These are phyloP conservation scores for Andrena marginata DNA, from an alignment of 2,888 invertebrate species.

Conservation along the genomic window DNA sequence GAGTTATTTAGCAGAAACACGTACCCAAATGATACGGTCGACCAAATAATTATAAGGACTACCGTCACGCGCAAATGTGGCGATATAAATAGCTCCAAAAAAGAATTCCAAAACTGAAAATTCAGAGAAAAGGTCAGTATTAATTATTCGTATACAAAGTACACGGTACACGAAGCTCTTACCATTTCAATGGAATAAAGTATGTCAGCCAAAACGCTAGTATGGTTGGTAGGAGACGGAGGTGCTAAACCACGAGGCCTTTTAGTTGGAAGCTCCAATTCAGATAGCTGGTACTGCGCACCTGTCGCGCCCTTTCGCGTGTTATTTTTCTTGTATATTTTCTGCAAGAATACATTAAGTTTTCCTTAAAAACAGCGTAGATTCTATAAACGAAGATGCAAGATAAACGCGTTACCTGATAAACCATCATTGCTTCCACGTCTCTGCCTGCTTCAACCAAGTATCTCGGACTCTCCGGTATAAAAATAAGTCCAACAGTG, in stretches of 20 bases:
- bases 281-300: constrained; percentile 88
- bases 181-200: constrained; percentile 85
- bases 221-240: constrained; percentile 85
- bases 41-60: constrained; percentile 87
- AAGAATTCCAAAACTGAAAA: constrained; percentile 90
- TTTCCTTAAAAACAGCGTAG: not conserved
- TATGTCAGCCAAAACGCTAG: constrained; percentile 86
- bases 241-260: constrained; percentile 85
- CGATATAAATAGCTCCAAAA: constrained; percentile 89
- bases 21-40: constrained; percentile 87
- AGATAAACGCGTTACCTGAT: constrained; percentile 86
- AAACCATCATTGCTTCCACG: constrained; percentile 92
- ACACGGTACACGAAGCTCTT: constrained; percentile 40
- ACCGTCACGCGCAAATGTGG: constrained; percentile 88
- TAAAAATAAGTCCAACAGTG: constrained; percentile 90
- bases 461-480: constrained; percentile 91
- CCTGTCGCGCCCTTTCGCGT: constrained; percentile 83
- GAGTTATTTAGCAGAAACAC: constrained; percentile 62
- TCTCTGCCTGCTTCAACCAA: constrained; percentile 91
- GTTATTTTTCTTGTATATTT: constrained; percentile 87
- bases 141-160: not conserved
- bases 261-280: constrained; percentile 90
- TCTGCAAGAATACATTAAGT: constrained; percentile 80
- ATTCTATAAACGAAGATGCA: not conserved
- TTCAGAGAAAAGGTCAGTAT: constrained; percentile 47